Percentiles rank a stretch among this genome's conserved stretches.
phyloP scores from a whole-genome alignment of 2,113 vertebrate genomes.

The Alces alces region DNA sequence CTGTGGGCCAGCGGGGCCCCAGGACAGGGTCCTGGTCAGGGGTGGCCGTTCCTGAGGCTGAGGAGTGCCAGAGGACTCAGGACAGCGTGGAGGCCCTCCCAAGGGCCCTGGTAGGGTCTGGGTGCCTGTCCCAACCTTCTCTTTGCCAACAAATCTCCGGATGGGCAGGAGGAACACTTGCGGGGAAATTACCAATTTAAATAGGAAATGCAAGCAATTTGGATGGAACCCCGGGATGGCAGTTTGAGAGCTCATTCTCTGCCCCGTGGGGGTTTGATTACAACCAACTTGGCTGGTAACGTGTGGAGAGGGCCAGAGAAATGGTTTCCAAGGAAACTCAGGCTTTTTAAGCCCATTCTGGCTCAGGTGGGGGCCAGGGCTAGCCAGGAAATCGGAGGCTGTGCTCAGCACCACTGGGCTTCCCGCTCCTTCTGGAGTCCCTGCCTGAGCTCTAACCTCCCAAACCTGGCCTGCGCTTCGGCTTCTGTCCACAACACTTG shows the following conservation, averaged over 20 bases:
- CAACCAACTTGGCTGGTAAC: constrained; percentile 76
- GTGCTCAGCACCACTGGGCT: background rate
- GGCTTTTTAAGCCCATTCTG: constrained; percentile 75
- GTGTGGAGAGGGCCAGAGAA: constrained; percentile 77
- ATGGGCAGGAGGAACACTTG: constrained; percentile 45
- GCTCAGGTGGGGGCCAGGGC: constrained; percentile 52
- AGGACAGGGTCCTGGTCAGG: background rate
- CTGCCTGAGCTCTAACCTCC: background rate
- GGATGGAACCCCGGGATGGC: constrained; percentile 75
- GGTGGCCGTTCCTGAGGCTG: background rate
- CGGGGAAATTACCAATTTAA: constrained; percentile 75
- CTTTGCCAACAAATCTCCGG: constrained; percentile 5
- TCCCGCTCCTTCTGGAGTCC: background rate
- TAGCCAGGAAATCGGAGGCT: constrained; percentile 31
- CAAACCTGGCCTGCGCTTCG: background rate
- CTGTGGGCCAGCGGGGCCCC: background rate
- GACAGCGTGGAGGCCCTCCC: background rate
- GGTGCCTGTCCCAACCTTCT: background rate
- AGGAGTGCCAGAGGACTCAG: background rate
- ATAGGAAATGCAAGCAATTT: constrained; percentile 77
- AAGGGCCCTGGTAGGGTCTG: background rate
- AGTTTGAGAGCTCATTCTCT: constrained; percentile 79
- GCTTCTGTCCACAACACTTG: background rate
- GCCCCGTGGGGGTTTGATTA: constrained; percentile 82
- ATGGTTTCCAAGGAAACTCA: constrained; percentile 82